phyloP scores from a whole-genome alignment of 2,113 vertebrate species.

The Ascaphus truei region DNA sequence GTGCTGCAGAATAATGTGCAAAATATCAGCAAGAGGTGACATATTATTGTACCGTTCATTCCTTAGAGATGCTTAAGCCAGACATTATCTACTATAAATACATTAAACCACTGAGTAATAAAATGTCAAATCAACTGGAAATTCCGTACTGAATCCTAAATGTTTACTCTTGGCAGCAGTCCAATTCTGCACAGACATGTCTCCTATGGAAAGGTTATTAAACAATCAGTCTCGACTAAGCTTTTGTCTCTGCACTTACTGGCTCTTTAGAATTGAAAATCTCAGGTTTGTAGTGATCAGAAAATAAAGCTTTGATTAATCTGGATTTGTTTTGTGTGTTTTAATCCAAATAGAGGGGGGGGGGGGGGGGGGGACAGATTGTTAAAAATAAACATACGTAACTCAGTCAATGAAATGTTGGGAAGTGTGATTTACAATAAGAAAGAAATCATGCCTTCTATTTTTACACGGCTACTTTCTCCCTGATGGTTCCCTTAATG shows the following conservation, averaged over 20 bases:
- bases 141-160: not conserved
- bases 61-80: conserved; percentile 17
- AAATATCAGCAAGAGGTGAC: not conserved
- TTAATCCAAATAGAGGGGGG: too few species aligned
- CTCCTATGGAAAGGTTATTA: conserved; percentile 44
- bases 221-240: conserved; percentile 30
- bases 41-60: not conserved
- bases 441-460: not conserved
- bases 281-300: conserved; percentile 35
- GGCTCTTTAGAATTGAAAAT: conserved; percentile 38
- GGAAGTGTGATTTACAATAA: conserved; percentile 48
- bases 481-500: not conserved
- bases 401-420: conserved; percentile 52
- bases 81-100: conserved; percentile 21
- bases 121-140: conserved; percentile 43
- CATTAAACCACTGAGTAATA: conserved; percentile 18
- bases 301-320: conserved; percentile 10
- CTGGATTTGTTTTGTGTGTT: conserved; percentile 38
- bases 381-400: conserved; percentile 39
- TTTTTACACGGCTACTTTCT: not conserved
- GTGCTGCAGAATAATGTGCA: not conserved
- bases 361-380: conserved; percentile 38
- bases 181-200: conserved; percentile 32
- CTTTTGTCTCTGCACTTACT: conserved; percentile 33
- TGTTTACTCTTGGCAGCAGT: conserved; percentile 42